A percentile compares a stretch with the other conserved stretches of the same genome.
These are phyloP conservation scores for Heteractis magnifica DNA, from an alignment of 92 coral and sea anemone genomes.

Conservation along the genomic window DNA sequence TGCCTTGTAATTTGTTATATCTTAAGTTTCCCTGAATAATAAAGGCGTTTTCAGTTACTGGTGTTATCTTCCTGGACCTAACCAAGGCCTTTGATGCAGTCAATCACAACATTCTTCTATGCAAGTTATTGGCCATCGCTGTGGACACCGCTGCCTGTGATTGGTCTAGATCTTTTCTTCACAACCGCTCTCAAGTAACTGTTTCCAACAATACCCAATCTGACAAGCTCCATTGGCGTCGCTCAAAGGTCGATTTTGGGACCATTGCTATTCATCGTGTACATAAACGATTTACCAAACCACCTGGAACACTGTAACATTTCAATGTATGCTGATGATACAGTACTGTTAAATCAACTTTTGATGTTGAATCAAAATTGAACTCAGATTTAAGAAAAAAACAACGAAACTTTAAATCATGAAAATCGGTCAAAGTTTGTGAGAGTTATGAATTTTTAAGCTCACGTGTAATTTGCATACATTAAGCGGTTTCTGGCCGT, in stretches of 20 bases:
- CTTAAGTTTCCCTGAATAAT: no score
- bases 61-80: slow-evolving; percentile 18
- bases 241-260: slow-evolving; percentile 2
- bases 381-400: neutral
- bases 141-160: slow-evolving; percentile 24
- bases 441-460: no score
- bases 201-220: slow-evolving; percentile 24
- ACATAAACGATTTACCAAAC: slow-evolving; percentile 7
- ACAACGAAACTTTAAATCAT: neutral
- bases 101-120: slow-evolving; percentile 10
- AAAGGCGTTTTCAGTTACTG: slow-evolving; percentile 1
- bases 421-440: no score
- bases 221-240: neutral
- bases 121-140: slow-evolving; percentile 26
- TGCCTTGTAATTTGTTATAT: no score
- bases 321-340: neutral
- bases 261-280: neutral
- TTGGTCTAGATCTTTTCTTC: slow-evolving; percentile 22
- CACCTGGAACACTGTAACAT: neutral
- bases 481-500: no score
- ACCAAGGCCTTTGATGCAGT: slow-evolving; percentile 29
- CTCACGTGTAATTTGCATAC: no score
- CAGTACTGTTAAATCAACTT: neutral
- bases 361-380: no score
- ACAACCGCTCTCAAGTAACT: slow-evolving; percentile 28